Evolutionary conservation across 2,113 vertebrate genomes (phyloP), one percentile per base, ranked within the genome.

Genomic region (Boleophthalmus pectinirostris): DNA sequence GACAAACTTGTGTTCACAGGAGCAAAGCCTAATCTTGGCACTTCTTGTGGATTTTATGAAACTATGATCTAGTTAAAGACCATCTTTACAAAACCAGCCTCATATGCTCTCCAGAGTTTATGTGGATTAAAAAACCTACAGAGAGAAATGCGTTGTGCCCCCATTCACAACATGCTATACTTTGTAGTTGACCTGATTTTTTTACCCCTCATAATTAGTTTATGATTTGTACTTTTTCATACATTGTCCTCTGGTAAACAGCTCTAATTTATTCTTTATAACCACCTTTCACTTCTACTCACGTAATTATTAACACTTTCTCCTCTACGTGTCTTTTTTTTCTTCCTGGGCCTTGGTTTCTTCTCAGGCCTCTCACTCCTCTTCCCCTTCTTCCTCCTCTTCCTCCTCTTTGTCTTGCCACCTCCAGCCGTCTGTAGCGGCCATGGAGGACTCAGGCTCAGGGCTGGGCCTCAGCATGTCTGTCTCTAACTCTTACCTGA

Each of bases 401-500:
- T 97, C 96, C 93, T 97, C 96, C 90, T 93, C 92, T 74, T 90
- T 92, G 77, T 93, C 92, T 77, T 93, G 90, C 89, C 92, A 92
- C 88, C 94, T 96, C 94, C 97, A 96, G 95, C 95, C 94, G 91
- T 92, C 95, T 93, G 93, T 95, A 83, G 95, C 95, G 95, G 92
- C 88, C 87, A 91, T 94, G 87, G 97, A 98, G 94, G 97, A 97
- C 94, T 85, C 83, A 89, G 93, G 92, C 94, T 93, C 96, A 93
- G 78, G 94, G 94, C 95, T 95, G 93, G 95, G 96, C 90, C 94
- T 98, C 95, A 96, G 95, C 95, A 95, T 97, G 88, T 99, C 96
- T 90, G 91, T 97, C 94, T 99, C 98, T 97, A 97, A 96, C 94
- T 97, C 96, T 95, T 98, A 96, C 96, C 96, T 98, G 92, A 97